Evolutionary conservation across 2,113 vertebrate species (phyloP), one percentile per base, ranked within the genome.

Genomic region (Campylomormyrus tamandua): DNA sequence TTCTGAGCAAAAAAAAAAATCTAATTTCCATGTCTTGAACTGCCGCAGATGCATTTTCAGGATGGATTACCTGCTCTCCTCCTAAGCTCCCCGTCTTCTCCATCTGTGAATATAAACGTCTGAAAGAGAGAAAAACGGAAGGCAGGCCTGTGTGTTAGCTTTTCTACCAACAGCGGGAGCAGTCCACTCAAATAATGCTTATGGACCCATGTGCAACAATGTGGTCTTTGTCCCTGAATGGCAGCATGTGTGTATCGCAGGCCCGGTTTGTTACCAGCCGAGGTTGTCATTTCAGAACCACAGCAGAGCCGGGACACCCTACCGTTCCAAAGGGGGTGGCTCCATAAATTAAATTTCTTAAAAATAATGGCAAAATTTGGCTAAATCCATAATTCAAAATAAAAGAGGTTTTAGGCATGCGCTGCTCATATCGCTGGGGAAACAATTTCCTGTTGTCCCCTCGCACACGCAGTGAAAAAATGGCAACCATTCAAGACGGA

Each of bases 81-180:
- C 83, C 93, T 96, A 0, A 99, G 95, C 89, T 97, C 97, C 31
- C 48, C 96, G 93, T 99, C 98, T 21, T 99, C 97, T 5, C 97
- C 97, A 77, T 99, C 98, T 0, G 98, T 99, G 92, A 99, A 99
- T 92, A 99, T 97, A 93, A 97, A 99, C 0, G 98, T 98, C 98
- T 99, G 93, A 10, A 91, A 95, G 6, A 93, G 85, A 87, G 85
- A 31, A 87, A 19, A 90, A 84, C 52, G 58, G 56, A 56, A 83
- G 19, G 89, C 19, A 53, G 48, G 13, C 35, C 86, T 46, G 85
- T 24, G 53, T 48, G 58, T 84, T 83, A 87, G 52, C 15, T 86
- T 83, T 62, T 48, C 56, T 7, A 5, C 8, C 35, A 42, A 88
- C n/a, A 85, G 70, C 35, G 83, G 56, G 27, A 74, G 27, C 3